Conservation (phyloP, 1,140 invertebrate genomes). For the Adoxophyes honmai region DNA sequence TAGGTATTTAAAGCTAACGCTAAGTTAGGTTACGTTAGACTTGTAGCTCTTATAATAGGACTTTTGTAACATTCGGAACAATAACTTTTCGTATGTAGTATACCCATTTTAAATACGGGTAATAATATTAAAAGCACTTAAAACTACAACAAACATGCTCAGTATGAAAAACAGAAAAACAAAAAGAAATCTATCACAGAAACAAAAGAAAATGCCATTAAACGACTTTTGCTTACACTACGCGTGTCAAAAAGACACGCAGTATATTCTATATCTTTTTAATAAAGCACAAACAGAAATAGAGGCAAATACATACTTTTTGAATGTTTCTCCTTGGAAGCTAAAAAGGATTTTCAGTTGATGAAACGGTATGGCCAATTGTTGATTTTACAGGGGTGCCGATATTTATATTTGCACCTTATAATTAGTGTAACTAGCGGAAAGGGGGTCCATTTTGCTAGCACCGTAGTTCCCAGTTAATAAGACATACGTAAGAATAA, state of each 20-base stretch:
- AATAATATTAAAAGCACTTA: no score
- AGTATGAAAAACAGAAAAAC: neutral
- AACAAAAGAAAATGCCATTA: slow-evolving; percentile 1
- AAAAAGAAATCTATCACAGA: slow-evolving; percentile 13
- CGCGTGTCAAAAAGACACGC: neutral
- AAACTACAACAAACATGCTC: slow-evolving; percentile 8
- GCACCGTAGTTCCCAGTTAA: no score
- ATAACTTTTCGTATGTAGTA: no score
- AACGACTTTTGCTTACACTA: neutral
- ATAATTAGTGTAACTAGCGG: neutral
- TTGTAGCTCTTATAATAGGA: no score
- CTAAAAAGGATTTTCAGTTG: slow-evolving; percentile 19
- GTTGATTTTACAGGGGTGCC: neutral
- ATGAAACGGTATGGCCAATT: slow-evolving; percentile 9
- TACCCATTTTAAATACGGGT: no score
- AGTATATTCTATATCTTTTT: neutral
- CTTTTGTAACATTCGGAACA: no score
- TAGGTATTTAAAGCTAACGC: no score
- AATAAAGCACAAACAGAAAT: slow-evolving; percentile 16
- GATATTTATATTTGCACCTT: slow-evolving; percentile 14
- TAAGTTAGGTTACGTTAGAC: no score
- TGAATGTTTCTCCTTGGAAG: slow-evolving; percentile 33
- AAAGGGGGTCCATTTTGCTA: no score
- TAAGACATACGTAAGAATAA: no score
- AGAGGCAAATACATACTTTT: slow-evolving; percentile 31